These are phyloP conservation scores for Diprion similis DNA, from an alignment of 1,140 invertebrate species.

Conservation along the genomic window DNA sequence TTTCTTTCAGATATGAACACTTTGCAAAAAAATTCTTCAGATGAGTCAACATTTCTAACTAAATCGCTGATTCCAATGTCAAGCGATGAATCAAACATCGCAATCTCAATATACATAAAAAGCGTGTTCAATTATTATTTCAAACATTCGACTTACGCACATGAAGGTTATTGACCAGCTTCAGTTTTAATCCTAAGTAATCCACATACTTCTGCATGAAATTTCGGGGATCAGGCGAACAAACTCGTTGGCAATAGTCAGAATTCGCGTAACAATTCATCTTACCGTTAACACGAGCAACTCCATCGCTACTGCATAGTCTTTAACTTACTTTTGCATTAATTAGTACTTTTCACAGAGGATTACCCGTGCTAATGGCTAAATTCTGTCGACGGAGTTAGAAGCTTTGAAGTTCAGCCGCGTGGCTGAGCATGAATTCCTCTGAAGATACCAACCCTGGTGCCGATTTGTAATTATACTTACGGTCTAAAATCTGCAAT, in stretches of 20 bases:
- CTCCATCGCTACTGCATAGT: neutral
- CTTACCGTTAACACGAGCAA: neutral
- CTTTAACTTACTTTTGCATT: slow-evolving; percentile 1
- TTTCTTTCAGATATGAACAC: too few relatives aligned
- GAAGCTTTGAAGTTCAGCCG: neutral
- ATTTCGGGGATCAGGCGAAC: too few relatives aligned
- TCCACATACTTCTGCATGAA: too few relatives aligned
- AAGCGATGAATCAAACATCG: too few relatives aligned
- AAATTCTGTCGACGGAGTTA: neutral
- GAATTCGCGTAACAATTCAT: neutral
- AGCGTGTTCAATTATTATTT: too few relatives aligned
- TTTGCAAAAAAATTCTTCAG: too few relatives aligned
- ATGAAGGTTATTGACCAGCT: too few relatives aligned
- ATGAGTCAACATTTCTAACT: too few relatives aligned
- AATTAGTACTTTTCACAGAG: neutral
- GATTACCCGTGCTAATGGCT: slow-evolving; percentile 5
- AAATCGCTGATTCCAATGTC: too few relatives aligned
- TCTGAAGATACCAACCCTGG: neutral
- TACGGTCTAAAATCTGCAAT: neutral
- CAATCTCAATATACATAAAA: too few relatives aligned
- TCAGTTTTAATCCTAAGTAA: too few relatives aligned
- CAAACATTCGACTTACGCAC: too few relatives aligned
- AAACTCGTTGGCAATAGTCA: neutral
- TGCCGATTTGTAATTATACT: neutral
- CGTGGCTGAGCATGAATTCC: neutral